These are phyloP conservation scores for Aelia acuminata DNA, from an alignment of 2,888 invertebrate species.

Conservation along the genomic window DNA sequence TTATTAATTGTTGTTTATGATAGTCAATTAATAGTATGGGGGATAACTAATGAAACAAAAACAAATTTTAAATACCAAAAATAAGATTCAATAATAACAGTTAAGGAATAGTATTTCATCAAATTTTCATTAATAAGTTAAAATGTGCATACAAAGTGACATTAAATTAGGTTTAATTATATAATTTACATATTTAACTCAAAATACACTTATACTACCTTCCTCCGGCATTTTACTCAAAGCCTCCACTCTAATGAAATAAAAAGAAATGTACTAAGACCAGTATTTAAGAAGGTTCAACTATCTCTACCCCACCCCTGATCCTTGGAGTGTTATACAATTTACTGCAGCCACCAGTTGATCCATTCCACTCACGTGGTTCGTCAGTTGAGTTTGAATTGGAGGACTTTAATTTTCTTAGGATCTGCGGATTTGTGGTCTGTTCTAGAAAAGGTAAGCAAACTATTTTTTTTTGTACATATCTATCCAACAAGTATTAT, in stretches of 20 bases:
- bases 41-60: not conserved
- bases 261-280: not conserved
- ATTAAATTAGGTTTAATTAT: not conserved
- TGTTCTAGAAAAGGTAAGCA: not conserved
- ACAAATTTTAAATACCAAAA: not conserved
- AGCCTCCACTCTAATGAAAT: not conserved
- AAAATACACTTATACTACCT: constrained; percentile 17
- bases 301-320: constrained; percentile 52
- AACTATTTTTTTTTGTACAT: not conserved
- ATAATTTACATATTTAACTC: not conserved
- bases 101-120: not conserved
- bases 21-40: not conserved
- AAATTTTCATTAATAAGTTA: not conserved
- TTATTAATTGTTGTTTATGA: not conserved
- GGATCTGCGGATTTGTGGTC: not conserved
- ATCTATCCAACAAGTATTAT: not conserved
- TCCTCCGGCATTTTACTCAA: constrained; percentile 19
- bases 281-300: constrained; percentile 24
- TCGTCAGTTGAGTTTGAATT: not conserved
- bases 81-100: not conserved
- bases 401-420: not conserved
- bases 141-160: not conserved
- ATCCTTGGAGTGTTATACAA: constrained; percentile 49
- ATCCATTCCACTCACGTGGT: constrained; percentile 53
- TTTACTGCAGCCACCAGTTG: constrained; percentile 40